These are phyloP conservation scores for Tachysurus vachellii DNA, from an alignment of 2,113 vertebrate genomes.

Conservation along the genomic window DNA sequence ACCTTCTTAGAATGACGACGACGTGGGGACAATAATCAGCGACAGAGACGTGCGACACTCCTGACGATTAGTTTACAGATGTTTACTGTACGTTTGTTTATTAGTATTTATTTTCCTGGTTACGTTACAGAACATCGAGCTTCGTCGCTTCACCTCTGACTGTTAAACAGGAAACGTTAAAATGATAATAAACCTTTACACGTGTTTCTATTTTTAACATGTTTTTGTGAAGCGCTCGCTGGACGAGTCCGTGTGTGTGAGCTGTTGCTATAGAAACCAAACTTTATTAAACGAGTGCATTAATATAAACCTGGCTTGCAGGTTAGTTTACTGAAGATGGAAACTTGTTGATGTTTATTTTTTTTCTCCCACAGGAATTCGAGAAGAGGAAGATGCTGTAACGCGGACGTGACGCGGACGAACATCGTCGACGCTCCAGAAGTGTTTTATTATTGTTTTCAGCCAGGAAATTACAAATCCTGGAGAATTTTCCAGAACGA, in stretches of 20 bases:
- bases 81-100: too few relatives aligned
- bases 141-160: background rate
- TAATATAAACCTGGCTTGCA: background rate
- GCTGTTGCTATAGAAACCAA: background rate
- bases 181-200: background rate
- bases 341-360: conserved; percentile 15
- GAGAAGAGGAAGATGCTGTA: conserved; percentile 82
- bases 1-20: too few relatives aligned
- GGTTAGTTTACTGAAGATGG: background rate
- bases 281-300: background rate
- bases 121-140: too few relatives aligned
- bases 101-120: background rate
- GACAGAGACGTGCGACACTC: background rate
- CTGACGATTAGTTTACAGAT: background rate
- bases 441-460: background rate
- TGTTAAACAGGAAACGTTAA: background rate
- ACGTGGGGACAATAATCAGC: background rate
- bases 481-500: background rate
- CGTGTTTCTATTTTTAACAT: background rate
- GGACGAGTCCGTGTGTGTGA: background rate
- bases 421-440: background rate
- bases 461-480: background rate
- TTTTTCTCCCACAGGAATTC: conserved; percentile 70
- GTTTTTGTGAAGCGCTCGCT: background rate
- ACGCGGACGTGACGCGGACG: conserved; percentile 58